Evolutionary conservation across 2,797 vertebrate species (phyloP), one percentile per base, ranked within the genome.

Genomic region (Gouania willdenowi): DNA sequence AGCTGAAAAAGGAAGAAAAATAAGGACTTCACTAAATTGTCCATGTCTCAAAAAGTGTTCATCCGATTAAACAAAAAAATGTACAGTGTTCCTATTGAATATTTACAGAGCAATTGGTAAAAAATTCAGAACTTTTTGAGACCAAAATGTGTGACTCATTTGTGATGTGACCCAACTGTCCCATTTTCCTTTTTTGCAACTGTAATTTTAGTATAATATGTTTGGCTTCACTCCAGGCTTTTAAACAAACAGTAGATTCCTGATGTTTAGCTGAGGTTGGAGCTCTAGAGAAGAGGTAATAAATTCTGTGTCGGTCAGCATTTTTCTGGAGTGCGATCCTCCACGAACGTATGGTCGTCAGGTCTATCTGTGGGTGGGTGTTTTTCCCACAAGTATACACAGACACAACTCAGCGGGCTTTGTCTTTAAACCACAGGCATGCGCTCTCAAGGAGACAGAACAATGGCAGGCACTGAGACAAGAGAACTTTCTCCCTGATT

Each of bases 391-490:
- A 16, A 4, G 51, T 37, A 39, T 24, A 69, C 57, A 69, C 35
- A 59, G 48, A 55, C 64, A 65, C 47, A 54, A 29, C 64, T 64
- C 71, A 66, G 76, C 48, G 5, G 31, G 60, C 56, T 71, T 71
- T 63, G 73, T 77, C 68, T 66, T 40, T 51, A 45, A 64, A 78
- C 75, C 79, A 45, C 82, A 82, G 74, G 66, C 55, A 59, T 67
- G 64, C 57, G 42, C 68, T 48, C 71, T 79, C 67, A 68, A 63
- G 64, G 63, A 74, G 64, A 77, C 65, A 64, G 74, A 85, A 88
- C 81, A 89, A 87, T 82, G 60, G 48, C 46, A 37, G 87, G 83
- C 84, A 75, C 48, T 2, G 31, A 58, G 61, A 87, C 85, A 79
- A 68, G 64, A 49, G 77, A 82, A 80, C 51, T 65, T 82, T 71